Evolutionary conservation across 1,140 invertebrate genomes (phyloP), one percentile per base, ranked within the genome.

Genomic region (Orius insidiosus): DNA sequence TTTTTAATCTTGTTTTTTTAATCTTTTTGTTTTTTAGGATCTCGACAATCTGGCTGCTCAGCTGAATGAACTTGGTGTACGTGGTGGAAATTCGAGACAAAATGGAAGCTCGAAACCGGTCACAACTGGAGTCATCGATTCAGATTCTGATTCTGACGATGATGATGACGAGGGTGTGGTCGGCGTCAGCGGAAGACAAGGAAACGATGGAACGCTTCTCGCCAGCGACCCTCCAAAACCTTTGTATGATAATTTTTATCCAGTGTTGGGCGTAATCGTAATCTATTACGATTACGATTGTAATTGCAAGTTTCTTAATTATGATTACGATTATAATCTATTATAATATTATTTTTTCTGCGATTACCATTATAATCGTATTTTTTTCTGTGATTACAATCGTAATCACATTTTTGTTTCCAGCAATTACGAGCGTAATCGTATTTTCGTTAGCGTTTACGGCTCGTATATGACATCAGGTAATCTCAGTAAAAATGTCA

Each of bases 171-270:
- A 58, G 5, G 53, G 50, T 47, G 68, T 67, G 35, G 71, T 70
- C 47, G 68, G 68, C 35, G 70, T 67, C 39, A 71, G 72, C 47
- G 70, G 67, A 16, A 65, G 66, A 32, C 63, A 68, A 31, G 70
- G 83, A 49, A 89, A 89, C 57, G 89, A 96, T 66, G 93, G 92
- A 42, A 96, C 92, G 1, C 66, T 96, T 19, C 69, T 95, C 5
- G 92, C 92, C 32, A 94, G 88, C 57, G 92, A 97, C 68, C 89
- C 90, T 15, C 88, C 90, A 3, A 87, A 94, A 62, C 90, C 93
- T 54, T 74, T 96, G 87, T 93, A 73, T 85, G 87, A 78, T 45
- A 11, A 40, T 39, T 3, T 10, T 15, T 13, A 43, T 47, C 6
- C 34, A 18, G 30, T 41, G 5, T 9, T n/a, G n/a, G n/a, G n/a